These are phyloP conservation scores for Linurgus olivaceus DNA, from an alignment of 2,797 vertebrate genomes.

Conservation along the genomic window DNA sequence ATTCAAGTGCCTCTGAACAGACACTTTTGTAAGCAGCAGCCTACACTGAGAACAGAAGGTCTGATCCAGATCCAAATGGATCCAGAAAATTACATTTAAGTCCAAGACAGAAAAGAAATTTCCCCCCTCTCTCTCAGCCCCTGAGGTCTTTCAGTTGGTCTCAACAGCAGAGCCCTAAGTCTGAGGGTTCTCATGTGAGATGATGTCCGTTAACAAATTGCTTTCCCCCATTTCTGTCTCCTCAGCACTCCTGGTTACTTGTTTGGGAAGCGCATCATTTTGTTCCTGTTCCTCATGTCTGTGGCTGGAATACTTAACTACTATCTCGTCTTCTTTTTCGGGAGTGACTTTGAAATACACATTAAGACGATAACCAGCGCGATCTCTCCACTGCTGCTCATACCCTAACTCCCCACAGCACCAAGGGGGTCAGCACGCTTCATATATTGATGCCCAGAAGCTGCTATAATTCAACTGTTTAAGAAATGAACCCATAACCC, in stretches of 20 bases:
- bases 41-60: not conserved
- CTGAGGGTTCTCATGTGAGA: not conserved
- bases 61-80: not conserved
- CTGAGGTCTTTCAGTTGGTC: not conserved
- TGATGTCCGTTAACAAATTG: not conserved
- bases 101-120: not conserved
- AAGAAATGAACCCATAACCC: constrained; percentile 35
- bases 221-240: constrained; percentile 7
- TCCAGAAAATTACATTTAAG: not conserved
- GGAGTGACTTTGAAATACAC: constrained; percentile 86
- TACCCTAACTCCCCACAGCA: constrained; percentile 76
- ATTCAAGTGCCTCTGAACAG: not conserved
- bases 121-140: not conserved
- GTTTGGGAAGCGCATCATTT: constrained; percentile 91
- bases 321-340: constrained; percentile 77
- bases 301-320: constrained; percentile 88
- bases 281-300: constrained; percentile 90
- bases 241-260: constrained; percentile 91
- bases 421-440: not conserved
- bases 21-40: not conserved
- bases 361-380: constrained; percentile 84
- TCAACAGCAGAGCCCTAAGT: not conserved
- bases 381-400: constrained; percentile 86
- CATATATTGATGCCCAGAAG: not conserved
- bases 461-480: constrained; percentile 33